Base-by-base conservation (phyloP, 2,888 invertebrate genomes). In the Melanostoma mellinum region DNA sequence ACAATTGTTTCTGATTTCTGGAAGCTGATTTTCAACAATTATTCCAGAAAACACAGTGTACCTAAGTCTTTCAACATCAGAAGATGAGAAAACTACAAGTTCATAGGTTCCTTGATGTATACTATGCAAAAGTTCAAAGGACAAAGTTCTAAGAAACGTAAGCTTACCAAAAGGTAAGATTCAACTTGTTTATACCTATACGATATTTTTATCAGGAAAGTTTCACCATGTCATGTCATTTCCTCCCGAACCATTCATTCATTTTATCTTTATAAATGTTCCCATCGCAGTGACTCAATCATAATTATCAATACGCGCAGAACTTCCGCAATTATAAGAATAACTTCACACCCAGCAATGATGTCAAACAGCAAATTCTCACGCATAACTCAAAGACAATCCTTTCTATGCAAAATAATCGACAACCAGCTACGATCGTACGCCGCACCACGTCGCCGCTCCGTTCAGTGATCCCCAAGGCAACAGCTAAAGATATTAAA, bases 321-420 rank as follows among this genome's bases (percentile, higher is more conserved):
- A 44, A 76, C 63, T 71, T 65, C 77, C 71, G 63, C 71, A 71
- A 71, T 50, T 53, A 69, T 69, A 33, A 8, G 55, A 60, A 63
- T 50, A 71, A 65, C 50, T 46, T 55, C 44, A 60, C 55, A 61
- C 60, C 55, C 46, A 67, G 32, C 58, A 10, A 52, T 20, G 20
- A 20, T 58, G 40, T 33, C 48, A 32, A 32, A 20, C 9, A 56
- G 40, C 35, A 58, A 53, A 61, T 73, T 78, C 73, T 67, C 67
- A 67, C 67, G 53, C 73, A 78, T 71, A 65, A 33, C 71, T 63
- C 42, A 35, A 38, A 55, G 40, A 36, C 46, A 53, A 75, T 46
- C 50, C 50, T 75, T 75, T 75, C 53, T 46, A 6, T 60, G 67
- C 65, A 78, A 78, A 72, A 42, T 20, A 60, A 60, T 33, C 10